Conservation (phyloP, 2,113 vertebrate genomes). For the Orthonyx spaldingii region DNA sequence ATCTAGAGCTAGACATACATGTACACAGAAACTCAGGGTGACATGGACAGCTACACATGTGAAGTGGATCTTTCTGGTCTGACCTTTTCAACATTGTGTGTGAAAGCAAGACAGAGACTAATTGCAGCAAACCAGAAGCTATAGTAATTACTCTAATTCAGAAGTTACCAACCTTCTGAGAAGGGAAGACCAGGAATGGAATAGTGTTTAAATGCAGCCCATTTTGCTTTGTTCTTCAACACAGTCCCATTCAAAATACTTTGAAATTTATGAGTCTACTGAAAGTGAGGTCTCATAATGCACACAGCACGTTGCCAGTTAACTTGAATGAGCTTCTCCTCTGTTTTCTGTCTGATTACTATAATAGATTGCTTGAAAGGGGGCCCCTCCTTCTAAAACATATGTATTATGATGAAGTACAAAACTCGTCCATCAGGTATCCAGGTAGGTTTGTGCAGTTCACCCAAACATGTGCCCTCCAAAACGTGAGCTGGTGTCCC, state of each 20-base stretch:
- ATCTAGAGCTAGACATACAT: background rate
- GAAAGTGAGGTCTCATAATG: conserved; percentile 45
- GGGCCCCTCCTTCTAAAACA: conserved; percentile 7
- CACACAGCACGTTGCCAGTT: conserved; percentile 38
- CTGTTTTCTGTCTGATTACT: conserved; percentile 28
- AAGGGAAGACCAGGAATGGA: conserved; percentile 14
- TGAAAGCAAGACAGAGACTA: conserved; percentile 45
- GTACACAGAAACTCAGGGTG: background rate
- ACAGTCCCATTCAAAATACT: background rate
- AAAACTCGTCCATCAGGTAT: background rate
- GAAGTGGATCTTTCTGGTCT: background rate
- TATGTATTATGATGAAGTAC: background rate
- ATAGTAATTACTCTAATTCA: conserved; percentile 48
- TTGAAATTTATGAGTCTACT: conserved; percentile 33
- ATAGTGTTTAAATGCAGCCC: conserved; percentile 15
- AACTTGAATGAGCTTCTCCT: conserved; percentile 58
- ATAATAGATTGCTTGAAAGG: conserved; percentile 3
- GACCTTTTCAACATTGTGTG: background rate
- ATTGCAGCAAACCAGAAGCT: conserved; percentile 38
- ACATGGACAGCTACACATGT: background rate
- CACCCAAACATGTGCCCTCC: background rate
- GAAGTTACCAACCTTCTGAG: conserved; percentile 39
- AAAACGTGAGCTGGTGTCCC: background rate
- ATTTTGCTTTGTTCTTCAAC: conserved; percentile 61
- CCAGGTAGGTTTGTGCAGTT: background rate